These are phyloP conservation scores for Xanthia icteritia DNA, from an alignment of 2,888 invertebrate genomes.

Conservation along the genomic window DNA sequence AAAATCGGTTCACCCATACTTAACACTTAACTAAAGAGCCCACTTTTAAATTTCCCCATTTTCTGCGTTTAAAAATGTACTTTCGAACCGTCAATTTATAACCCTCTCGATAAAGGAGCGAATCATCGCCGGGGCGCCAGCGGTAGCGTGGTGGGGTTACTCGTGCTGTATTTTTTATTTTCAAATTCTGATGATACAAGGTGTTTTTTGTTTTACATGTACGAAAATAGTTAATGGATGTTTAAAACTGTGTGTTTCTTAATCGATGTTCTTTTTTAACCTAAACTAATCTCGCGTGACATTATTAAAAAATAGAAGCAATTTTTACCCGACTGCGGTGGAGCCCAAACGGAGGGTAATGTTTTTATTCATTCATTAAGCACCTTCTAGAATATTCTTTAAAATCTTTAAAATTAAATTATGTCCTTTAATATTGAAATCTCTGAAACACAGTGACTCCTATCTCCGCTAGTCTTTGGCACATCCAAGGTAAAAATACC, in stretches of 20 bases:
- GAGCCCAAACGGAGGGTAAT: neutral
- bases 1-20: slow-evolving; percentile 49
- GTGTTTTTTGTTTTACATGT: neutral
- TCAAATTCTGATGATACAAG: slow-evolving; percentile 16
- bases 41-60: slow-evolving; percentile 73
- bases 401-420: neutral
- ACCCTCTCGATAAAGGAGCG: slow-evolving; percentile 70
- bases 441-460: neutral
- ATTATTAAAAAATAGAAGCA: neutral
- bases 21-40: slow-evolving; percentile 68
- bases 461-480: neutral
- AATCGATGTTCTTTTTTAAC: neutral
- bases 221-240: neutral
- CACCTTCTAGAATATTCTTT: neutral
- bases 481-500: neutral
- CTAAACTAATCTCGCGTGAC: neutral
- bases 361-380: neutral
- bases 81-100: slow-evolving; percentile 77
- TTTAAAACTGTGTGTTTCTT: neutral
- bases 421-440: neutral
- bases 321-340: neutral
- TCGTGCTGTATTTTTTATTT: slow-evolving; percentile 22
- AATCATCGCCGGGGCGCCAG: slow-evolving; percentile 59
- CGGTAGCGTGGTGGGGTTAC: slow-evolving; percentile 59
- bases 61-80: slow-evolving; percentile 73